A percentile compares a stretch with the other conserved stretches of the same genome.
phyloP scores from a whole-genome alignment of 2,113 vertebrate species.

The Puma concolor region DNA sequence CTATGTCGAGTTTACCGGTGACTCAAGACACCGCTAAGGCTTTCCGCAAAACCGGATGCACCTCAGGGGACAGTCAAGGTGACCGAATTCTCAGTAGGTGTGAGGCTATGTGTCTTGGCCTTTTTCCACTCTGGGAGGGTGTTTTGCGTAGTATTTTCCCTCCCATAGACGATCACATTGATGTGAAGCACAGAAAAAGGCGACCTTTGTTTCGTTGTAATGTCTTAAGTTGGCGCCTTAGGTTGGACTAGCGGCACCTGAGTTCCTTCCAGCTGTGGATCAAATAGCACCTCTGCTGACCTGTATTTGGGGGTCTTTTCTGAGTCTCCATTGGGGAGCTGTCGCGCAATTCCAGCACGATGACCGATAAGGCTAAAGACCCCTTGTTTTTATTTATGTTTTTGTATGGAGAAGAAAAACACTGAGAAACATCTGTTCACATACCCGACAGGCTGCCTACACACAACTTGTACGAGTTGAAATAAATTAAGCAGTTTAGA shows the following conservation, averaged over 20 bases:
- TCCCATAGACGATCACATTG: not conserved
- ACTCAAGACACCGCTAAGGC: not conserved
- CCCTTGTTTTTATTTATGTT: not conserved
- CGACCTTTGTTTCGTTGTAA: rapidly evolving
- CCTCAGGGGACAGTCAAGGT: not conserved
- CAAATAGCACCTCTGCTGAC: not conserved
- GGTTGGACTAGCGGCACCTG: not conserved
- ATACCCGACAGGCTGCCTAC: constrained; percentile 22
- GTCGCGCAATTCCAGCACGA: not conserved
- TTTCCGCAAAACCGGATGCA: not conserved
- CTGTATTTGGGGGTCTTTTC: not conserved
- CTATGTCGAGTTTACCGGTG: not conserved
- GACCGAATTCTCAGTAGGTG: not conserved
- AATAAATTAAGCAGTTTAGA: constrained; percentile 66
- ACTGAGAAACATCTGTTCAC: not conserved
- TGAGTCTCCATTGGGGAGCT: not conserved
- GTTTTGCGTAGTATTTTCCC: not conserved
- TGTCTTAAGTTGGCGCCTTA: not conserved
- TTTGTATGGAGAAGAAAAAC: not conserved
- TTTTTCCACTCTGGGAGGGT: not conserved
- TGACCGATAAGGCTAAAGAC: not conserved
- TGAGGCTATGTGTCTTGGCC: not conserved
- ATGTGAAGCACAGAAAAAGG: constrained; percentile 31
- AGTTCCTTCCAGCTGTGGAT: not conserved
- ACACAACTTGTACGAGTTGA: constrained; percentile 36